phyloP scores from a whole-genome alignment of 2,888 invertebrate genomes.

The Drosophila kanekoi region DNA sequence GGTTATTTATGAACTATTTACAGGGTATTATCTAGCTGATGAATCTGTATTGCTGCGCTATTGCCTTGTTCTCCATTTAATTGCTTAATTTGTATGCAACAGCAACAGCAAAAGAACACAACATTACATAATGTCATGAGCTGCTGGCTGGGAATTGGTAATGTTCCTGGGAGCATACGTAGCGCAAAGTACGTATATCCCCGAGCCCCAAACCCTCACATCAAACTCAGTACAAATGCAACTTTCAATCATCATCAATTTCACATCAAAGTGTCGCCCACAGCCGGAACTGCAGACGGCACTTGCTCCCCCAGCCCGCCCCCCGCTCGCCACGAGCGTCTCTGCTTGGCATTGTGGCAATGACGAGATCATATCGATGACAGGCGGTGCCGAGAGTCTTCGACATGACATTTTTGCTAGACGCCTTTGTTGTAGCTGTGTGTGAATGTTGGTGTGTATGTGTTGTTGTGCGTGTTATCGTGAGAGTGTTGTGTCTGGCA shows the following conservation, averaged over 20 bases:
- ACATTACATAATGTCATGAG: conserved; percentile 51
- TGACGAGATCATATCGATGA: conserved; percentile 77
- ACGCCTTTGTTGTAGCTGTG: conserved; percentile 30
- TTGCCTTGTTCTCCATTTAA: conserved; percentile 52
- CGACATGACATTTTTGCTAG: conserved; percentile 59
- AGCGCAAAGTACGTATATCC: neutral
- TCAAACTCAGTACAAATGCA: conserved; percentile 37
- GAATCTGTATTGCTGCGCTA: neutral
- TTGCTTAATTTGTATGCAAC: conserved; percentile 70
- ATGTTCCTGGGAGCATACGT: conserved; percentile 12
- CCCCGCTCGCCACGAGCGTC: no score
- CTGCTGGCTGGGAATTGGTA: conserved; percentile 11
- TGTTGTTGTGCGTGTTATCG: conserved; percentile 20
- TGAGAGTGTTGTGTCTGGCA: conserved; percentile 44
- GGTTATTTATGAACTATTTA: neutral
- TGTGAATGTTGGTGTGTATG: neutral
- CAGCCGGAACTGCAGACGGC: conserved; percentile 63
- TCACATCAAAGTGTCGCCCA: conserved; percentile 84
- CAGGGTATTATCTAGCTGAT: neutral
- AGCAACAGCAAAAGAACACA: conserved; percentile 29
- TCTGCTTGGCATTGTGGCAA: conserved; percentile 43
- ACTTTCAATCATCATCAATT: conserved; percentile 84
- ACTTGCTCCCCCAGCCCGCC: neutral
- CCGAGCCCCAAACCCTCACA: neutral
- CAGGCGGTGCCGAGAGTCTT: conserved; percentile 47